Evolutionary conservation across 2,888 invertebrate species (phyloP).

Genomic region (Ephialtes manifestator): DNA sequence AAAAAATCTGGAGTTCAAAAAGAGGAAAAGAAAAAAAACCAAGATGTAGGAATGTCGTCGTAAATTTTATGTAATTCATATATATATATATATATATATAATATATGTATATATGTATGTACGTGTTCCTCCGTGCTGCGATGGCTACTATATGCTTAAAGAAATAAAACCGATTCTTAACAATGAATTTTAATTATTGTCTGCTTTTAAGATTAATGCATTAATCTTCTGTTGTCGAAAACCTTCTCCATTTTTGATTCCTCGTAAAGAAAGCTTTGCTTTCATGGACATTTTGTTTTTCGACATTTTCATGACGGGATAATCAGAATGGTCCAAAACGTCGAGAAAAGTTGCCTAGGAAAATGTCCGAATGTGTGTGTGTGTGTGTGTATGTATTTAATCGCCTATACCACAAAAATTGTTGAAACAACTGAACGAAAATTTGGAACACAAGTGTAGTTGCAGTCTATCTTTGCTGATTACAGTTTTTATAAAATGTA

Average conservation of each 20-base stretch:
- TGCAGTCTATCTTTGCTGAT: too few relatives aligned
- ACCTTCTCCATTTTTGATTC: not conserved
- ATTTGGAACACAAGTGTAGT: too few relatives aligned
- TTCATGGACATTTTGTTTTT: too few relatives aligned
- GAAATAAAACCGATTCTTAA: constrained; percentile 56
- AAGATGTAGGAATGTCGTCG: constrained; percentile 17
- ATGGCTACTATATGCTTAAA: constrained; percentile 22
- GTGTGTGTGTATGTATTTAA: too few relatives aligned
- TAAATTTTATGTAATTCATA: constrained; percentile 27
- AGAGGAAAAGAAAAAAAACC: not conserved
- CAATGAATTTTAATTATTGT: constrained; percentile 13
- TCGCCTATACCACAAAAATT: too few relatives aligned
- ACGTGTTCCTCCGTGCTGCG: constrained; percentile 17
- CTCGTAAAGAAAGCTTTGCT: too few relatives aligned
- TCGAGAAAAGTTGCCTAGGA: too few relatives aligned
- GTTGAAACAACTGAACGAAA: too few relatives aligned
- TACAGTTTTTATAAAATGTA: too few relatives aligned
- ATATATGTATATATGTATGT: constrained; percentile 35
- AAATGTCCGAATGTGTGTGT: too few relatives aligned
- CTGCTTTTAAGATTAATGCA: not conserved
- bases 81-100: constrained; percentile 35
- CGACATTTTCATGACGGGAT: too few relatives aligned
- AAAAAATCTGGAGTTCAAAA: not conserved
- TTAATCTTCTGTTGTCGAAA: not conserved
- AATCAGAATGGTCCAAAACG: too few relatives aligned